These are phyloP conservation scores for Cheilosia soror DNA, from an alignment of 2,888 invertebrate species.

Conservation along the genomic window DNA sequence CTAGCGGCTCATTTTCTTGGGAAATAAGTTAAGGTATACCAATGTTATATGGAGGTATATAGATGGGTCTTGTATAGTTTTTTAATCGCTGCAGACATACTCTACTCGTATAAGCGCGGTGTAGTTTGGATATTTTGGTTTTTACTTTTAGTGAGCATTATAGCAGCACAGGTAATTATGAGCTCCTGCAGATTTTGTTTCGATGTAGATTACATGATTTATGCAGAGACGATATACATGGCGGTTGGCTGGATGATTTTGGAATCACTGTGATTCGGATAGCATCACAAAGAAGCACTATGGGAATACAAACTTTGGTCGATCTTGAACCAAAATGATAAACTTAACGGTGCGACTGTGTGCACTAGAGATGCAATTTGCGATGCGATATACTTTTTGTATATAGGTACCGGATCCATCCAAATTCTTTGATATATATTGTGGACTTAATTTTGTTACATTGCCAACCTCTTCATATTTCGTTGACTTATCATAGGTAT, in stretches of 20 bases:
- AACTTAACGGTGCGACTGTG: too few relatives aligned
- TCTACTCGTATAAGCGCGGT: slow-evolving; percentile 16
- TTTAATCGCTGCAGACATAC: slow-evolving; percentile 64
- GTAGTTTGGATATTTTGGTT: slow-evolving; percentile 48
- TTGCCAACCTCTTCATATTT: too few relatives aligned
- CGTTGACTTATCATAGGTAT: too few relatives aligned
- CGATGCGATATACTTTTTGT: too few relatives aligned
- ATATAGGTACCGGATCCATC: too few relatives aligned
- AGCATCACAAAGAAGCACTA: neutral
- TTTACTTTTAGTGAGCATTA: slow-evolving; percentile 57
- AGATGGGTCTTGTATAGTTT: slow-evolving; percentile 58
- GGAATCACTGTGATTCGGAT: slow-evolving; percentile 33
- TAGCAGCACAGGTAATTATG: slow-evolving; percentile 83
- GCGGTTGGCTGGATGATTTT: slow-evolving; percentile 42
- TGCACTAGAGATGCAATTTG: too few relatives aligned
- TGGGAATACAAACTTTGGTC: neutral
- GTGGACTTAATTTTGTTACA: too few relatives aligned
- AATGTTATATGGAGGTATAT: neutral
- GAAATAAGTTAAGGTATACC: slow-evolving; percentile 57
- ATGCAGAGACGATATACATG: slow-evolving; percentile 79
- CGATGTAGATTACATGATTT: slow-evolving; percentile 84
- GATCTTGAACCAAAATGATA: neutral
- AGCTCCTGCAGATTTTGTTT: slow-evolving; percentile 83
- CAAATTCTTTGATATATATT: too few relatives aligned
- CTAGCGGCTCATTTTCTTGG: slow-evolving; percentile 73